Evolutionary conservation across 92 coral and sea anemone genomes (phyloP), one percentile per base, ranked within the genome.

Genomic region (Parazoanthus darwini): DNA sequence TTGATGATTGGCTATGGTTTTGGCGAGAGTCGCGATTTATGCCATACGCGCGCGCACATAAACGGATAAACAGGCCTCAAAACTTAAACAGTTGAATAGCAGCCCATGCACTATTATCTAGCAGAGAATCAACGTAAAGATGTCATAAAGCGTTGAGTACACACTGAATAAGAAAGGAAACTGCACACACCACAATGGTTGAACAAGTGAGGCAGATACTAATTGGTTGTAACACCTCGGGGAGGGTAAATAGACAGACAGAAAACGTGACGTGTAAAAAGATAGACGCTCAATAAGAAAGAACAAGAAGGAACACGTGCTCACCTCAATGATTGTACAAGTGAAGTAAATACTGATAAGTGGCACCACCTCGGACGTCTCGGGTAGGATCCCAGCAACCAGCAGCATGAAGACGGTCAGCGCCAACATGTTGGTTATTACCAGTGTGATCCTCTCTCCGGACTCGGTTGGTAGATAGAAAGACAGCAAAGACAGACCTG

Each of bases 351-450:
- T 90, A 50, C 97, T 96, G 3, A 94, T 94, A 10, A 96, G 88
- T 63, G 98, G 97, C 3, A 95, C 95, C 29, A 96, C 98, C 75
- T 96, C 98, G 37, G 98, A 96, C 37, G 96, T 96, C 43, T 93
- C 94, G 0, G 98, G 98, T 80, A 96, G 88, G 81, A 96, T 92
- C 70, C 95, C 98, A 50, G 98, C 98, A 1, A 96, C 98, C 39
- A 96, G 90, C 79, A 96, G 75, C 93, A 96, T 92, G 56, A 96
- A 96, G 29, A 96, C 98, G 10, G 96, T 95, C 88, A 96, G 85
- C 5, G 98, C 97, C 86, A 96, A 84, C 85, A 96, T 84, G 87
- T 93, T 94, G 22, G 98, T 96, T 58, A 96, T 96, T 5, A 96
- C 96, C 37, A 96, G 89, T 2, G 97, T 92, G 79, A 96, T 94